Evolutionary conservation across 2,797 vertebrate species (phyloP).

Genomic region (Chiloscyllium punctatum): DNA sequence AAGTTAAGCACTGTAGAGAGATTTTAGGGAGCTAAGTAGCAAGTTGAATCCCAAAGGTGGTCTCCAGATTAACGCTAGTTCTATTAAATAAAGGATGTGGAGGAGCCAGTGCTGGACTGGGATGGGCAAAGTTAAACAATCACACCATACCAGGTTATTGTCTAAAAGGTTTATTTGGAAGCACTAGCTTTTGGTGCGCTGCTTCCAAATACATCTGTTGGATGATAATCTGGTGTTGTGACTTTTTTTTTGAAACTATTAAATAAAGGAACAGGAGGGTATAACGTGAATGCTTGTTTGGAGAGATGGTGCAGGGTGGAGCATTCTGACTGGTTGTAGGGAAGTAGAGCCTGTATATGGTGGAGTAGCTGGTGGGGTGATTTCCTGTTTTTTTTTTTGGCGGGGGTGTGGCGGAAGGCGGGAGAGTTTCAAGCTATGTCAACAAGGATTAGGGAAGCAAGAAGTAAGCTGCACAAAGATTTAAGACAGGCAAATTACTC

Average conservation of each 20-base stretch:
- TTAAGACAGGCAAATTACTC: not conserved
- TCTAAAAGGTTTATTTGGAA: too few relatives aligned
- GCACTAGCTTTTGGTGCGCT: too few relatives aligned
- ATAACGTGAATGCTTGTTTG: not conserved
- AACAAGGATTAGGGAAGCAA: too few relatives aligned
- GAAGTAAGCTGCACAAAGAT: not conserved
- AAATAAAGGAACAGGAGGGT: not conserved
- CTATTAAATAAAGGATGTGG: too few relatives aligned
- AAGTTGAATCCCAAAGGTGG: not conserved
- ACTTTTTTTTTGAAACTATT: too few relatives aligned
- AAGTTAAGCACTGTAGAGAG: not conserved
- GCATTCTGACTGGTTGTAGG: not conserved
- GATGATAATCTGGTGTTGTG: too few relatives aligned
- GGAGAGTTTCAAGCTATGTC: not conserved
- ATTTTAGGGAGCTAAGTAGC: not conserved
- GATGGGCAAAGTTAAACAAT: too few relatives aligned
- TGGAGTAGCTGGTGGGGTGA: not conserved
- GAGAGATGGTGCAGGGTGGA: not conserved
- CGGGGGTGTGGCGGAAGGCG: too few relatives aligned
- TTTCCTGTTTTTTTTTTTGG: not conserved
- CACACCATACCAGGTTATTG: too few relatives aligned
- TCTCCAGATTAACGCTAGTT: not conserved
- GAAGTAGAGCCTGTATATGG: not conserved
- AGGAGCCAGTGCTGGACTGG: too few relatives aligned
- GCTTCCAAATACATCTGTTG: too few relatives aligned